These are phyloP conservation scores for Percopsis transmontana DNA, from an alignment of 2,113 vertebrate species.

Conservation along the genomic window DNA sequence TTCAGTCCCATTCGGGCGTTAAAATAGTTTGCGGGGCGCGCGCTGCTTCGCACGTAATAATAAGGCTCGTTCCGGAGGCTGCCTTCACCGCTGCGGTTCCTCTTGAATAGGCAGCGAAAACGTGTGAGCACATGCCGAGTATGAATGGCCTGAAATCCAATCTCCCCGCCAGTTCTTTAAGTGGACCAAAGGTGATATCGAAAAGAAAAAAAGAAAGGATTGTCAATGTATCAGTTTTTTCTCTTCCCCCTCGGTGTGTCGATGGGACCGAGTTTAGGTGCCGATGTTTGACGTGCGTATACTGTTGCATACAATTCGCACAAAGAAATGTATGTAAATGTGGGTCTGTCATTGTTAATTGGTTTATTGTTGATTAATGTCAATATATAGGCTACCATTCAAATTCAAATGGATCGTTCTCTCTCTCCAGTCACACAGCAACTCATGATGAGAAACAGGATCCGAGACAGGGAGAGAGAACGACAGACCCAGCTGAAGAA, in stretches of 20 bases:
- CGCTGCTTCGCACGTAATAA: slow-evolving; percentile 73
- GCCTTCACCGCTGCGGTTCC: slow-evolving; percentile 68
- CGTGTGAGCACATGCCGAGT: slow-evolving; percentile 61
- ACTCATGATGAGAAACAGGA: slow-evolving; percentile 75
- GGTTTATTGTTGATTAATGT: too few species aligned
- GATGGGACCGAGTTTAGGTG: too few species aligned
- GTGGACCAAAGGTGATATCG: slow-evolving; percentile 59
- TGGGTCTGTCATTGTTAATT: too few species aligned
- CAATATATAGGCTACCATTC: too few species aligned
- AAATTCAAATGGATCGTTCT: slow-evolving; percentile 60
- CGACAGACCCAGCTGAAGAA: slow-evolving; percentile 2
- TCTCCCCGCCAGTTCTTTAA: slow-evolving; percentile 63
- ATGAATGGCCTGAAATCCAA: slow-evolving; percentile 72
- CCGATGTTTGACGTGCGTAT: too few species aligned
- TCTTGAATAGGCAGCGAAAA: slow-evolving; percentile 69
- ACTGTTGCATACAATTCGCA: too few species aligned
- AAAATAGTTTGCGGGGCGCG: slow-evolving; percentile 69
- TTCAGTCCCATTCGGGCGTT: slow-evolving; percentile 55
- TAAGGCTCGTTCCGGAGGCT: slow-evolving; percentile 71
- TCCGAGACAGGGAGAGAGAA: slow-evolving; percentile 9
- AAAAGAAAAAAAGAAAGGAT: slow-evolving; percentile 29
- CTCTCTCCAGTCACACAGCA: slow-evolving; percentile 73
- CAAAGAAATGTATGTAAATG: too few species aligned
- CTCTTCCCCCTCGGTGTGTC: background rate
- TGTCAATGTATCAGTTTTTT: slow-evolving; percentile 35